Conservation (phyloP, 2,888 invertebrate genomes). For the Leucoptera coffeella region DNA sequence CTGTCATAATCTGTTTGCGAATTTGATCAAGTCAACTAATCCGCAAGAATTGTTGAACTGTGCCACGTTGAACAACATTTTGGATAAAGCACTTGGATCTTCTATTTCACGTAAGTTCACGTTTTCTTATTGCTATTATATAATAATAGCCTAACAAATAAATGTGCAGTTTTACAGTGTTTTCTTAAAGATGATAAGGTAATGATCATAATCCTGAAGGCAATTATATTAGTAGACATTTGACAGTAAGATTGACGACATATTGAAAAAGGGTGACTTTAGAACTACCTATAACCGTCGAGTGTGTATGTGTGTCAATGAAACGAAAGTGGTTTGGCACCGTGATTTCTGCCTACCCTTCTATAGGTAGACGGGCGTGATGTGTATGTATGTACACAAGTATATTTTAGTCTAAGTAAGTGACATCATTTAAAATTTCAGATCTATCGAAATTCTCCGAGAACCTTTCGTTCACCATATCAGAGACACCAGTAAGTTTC, state of each 20-base stretch:
- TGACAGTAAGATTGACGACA: no score
- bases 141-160: no score
- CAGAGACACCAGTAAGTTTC: constrained; percentile 55
- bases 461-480: constrained; percentile 58
- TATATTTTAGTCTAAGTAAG: background rate
- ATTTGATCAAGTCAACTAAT: constrained; percentile 57
- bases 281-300: no score
- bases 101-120: constrained; percentile 54
- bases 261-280: no score
- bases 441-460: constrained; percentile 55
- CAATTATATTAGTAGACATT: no score
- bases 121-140: no score
- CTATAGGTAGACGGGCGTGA: background rate
- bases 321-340: no score
- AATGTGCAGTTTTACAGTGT: no score
- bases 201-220: no score
- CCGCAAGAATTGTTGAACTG: constrained; percentile 65
- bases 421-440: constrained; percentile 10
- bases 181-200: no score
- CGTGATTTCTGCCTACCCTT: background rate
- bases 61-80: constrained; percentile 60
- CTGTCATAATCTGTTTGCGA: constrained; percentile 62
- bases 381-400: background rate
- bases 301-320: no score
- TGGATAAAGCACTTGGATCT: constrained; percentile 62